phyloP scores from a whole-genome alignment of 2,797 vertebrate species.

The Salarias fasciatus region DNA sequence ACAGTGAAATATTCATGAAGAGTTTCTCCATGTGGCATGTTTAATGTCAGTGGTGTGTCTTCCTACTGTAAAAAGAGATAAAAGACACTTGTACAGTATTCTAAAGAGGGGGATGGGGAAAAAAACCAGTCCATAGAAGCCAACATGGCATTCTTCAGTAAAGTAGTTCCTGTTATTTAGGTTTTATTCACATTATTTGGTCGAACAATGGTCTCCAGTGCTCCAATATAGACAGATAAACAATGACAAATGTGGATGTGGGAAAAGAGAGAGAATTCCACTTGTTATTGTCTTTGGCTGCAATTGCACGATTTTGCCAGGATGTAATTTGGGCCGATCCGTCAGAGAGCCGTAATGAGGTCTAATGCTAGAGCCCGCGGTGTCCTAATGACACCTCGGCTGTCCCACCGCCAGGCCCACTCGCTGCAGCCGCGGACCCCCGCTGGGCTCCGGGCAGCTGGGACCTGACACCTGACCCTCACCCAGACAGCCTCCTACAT shows the following conservation, averaged over 20 bases:
- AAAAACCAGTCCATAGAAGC: too few relatives aligned
- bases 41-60: slow-evolving; percentile 54
- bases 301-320: slow-evolving; percentile 61
- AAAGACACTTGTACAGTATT: slow-evolving; percentile 23
- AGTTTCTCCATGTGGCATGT: slow-evolving; percentile 51
- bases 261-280: slow-evolving; percentile 15
- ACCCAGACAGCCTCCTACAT: slow-evolving; percentile 60
- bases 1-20: slow-evolving; percentile 72
- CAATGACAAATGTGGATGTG: too few relatives aligned
- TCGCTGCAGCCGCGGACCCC: slow-evolving; percentile 41
- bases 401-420: slow-evolving; percentile 53
- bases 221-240: slow-evolving; percentile 5
- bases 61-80: slow-evolving; percentile 44
- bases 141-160: too few relatives aligned
- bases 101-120: slow-evolving; percentile 2
- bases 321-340: slow-evolving; percentile 76
- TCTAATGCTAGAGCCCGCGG: slow-evolving; percentile 80
- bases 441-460: slow-evolving; percentile 62
- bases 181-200: slow-evolving; percentile 24
- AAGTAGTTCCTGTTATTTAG: too few relatives aligned
- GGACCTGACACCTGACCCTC: slow-evolving; percentile 70
- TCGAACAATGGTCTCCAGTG: slow-evolving; percentile 37
- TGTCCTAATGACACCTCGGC: slow-evolving; percentile 76
- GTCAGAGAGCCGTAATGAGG: slow-evolving; percentile 80
- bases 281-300: slow-evolving; percentile 61